Evolutionary conservation across 2,113 vertebrate genomes (phyloP), one percentile per base, ranked within the genome.

Genomic region (Oncorhynchus masou): DNA sequence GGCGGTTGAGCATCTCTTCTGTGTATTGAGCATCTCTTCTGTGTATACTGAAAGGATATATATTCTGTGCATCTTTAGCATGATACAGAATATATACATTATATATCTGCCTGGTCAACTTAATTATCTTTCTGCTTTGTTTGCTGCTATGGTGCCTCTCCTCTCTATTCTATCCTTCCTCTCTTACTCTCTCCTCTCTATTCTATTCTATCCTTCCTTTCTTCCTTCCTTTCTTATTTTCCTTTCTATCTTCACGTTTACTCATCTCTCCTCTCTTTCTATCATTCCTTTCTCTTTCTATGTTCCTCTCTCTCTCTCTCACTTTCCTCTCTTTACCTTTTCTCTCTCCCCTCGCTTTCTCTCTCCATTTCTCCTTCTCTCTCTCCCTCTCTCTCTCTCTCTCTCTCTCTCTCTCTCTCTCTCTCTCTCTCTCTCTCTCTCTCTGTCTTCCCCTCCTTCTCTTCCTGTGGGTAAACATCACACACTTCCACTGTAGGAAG

Each of bases 91-190:
- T 54, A 19, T 54, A 54, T 15, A 19, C 1, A 54, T 54, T 5
- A 54, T 19, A 13, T 54, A 54, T 54, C 51, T 16, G 51, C 51
- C 51, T 54, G 51, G 16, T 22, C 59, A n/a, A 62, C 59, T 8
- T 54, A 19, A 19, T 19, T 19, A n/a, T 62, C 59, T 62, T 22
- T 62, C n/a, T 62, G 16, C 59, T 22, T 22, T 22, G 62, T 74
- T 64, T 49, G 60, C 31, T 68, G 15, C 8, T 27, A 5, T 54
- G 51, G 15, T 54, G 77, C 25, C 74, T 65, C 70, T 81, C 69
- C 3, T 39, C 70, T 51, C 29, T 11, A 45, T 45, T 45, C 2
- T 2, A n/a, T 8, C 39, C 39, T 68, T 29, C 16, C 25, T 13
- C 3, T 25, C 9, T 27, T 3, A 27, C 3, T 20, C n/a, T 64